These are phyloP conservation scores for Bergia sp. DNA, from an alignment of 92 coral and sea anemone genomes.

Conservation along the genomic window DNA sequence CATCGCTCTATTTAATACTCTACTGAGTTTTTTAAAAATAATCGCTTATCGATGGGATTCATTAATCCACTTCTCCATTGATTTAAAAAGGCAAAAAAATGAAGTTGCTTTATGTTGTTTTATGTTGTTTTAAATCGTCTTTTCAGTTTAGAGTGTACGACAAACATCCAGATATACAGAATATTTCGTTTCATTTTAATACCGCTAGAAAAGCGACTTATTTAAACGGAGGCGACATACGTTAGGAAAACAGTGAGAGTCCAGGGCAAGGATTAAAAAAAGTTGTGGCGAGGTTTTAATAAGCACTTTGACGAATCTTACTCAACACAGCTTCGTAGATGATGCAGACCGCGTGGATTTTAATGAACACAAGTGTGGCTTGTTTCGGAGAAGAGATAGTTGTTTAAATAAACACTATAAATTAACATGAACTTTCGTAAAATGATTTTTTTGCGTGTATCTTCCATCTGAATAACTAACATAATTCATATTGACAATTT, in stretches of 20 bases:
- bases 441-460: not conserved
- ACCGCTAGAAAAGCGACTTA: not conserved
- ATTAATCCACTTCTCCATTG: not conserved
- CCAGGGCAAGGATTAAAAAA: not conserved
- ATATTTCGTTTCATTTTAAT: not conserved
- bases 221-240: not conserved
- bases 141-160: not conserved
- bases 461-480: not conserved
- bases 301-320: not conserved
- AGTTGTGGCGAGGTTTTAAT: not conserved
- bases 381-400: constrained; percentile 10
- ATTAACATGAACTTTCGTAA: not conserved
- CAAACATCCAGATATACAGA: not conserved
- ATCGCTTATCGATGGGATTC: not conserved
- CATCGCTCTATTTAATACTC: not conserved
- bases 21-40: not conserved
- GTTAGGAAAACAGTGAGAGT: not conserved
- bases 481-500: not conserved
- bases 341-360: not conserved
- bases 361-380: constrained; percentile 17
- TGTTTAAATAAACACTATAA: not conserved
- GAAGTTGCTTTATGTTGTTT: not conserved
- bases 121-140: not conserved
- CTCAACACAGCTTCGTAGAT: not conserved
- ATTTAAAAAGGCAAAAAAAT: not conserved